Conservation (phyloP, 2,113 vertebrate species). For the Dicentrarchus labrax region DNA sequence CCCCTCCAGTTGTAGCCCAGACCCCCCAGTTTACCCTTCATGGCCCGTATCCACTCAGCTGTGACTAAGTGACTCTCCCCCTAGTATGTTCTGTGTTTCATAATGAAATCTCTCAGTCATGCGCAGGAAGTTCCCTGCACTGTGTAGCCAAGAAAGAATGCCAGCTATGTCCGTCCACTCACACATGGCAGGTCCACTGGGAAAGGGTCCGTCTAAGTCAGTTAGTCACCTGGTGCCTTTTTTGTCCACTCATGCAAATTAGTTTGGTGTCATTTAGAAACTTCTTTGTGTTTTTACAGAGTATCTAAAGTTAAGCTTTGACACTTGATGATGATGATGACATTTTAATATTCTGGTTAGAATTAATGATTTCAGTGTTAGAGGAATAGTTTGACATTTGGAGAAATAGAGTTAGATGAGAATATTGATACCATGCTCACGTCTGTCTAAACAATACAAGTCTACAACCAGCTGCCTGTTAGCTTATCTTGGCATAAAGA, state of each 20-base stretch:
- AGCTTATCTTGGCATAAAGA: neutral
- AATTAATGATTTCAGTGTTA: neutral
- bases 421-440: neutral
- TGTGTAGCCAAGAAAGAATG: conserved; percentile 75
- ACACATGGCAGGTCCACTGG: conserved; percentile 41
- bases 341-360: neutral
- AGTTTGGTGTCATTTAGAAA: neutral
- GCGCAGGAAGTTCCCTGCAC: conserved; percentile 72
- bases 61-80: conserved; percentile 80
- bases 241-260: neutral
- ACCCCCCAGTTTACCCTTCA: conserved; percentile 65
- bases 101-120: conserved; percentile 83
- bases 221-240: conserved; percentile 42
- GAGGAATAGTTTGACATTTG: neutral
- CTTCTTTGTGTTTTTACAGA: neutral
- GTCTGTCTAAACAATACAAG: neutral
- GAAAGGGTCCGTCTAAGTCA: conserved; percentile 22
- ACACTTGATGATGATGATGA: neutral
- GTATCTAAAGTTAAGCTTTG: neutral
- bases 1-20: conserved; percentile 56
- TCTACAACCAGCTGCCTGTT: neutral
- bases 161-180: conserved; percentile 60
- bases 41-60: conserved; percentile 72
- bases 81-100: conserved; percentile 74
- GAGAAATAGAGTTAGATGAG: neutral